Conservation (phyloP, 1,140 invertebrate genomes). For the Papilio aristodemus region DNA sequence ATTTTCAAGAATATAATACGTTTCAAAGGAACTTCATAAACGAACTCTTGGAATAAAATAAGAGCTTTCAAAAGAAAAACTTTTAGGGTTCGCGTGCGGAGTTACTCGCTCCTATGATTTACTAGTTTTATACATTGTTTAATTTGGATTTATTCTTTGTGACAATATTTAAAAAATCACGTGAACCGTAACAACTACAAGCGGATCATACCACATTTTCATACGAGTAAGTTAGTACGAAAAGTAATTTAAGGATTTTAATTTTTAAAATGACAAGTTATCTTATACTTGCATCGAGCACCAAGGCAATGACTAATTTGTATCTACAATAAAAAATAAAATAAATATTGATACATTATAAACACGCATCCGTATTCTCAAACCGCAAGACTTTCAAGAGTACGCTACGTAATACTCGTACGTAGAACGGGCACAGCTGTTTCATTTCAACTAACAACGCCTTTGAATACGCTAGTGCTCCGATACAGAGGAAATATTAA, state of each 20-base stretch:
- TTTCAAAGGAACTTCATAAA: not conserved
- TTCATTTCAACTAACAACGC: constrained; percentile 15
- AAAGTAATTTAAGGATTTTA: too few species aligned
- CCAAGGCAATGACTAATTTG: too few species aligned
- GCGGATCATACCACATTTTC: too few species aligned
- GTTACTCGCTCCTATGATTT: not conserved
- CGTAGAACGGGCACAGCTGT: not conserved
- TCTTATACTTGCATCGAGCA: too few species aligned
- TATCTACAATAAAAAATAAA: too few species aligned
- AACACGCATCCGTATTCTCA: not conserved
- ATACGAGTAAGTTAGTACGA: too few species aligned
- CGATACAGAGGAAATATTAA: constrained; percentile 22
- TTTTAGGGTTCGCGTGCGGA: constrained; percentile 1
- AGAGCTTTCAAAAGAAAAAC: constrained; percentile 28
- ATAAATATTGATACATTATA: not conserved
- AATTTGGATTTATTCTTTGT: too few species aligned
- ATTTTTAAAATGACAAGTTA: too few species aligned
- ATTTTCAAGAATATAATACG: constrained; percentile 5
- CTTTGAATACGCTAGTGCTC: constrained; percentile 13
- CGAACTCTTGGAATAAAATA: not conserved
- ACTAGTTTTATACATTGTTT: not conserved
- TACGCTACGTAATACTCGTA: not conserved
- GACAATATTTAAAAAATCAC: too few species aligned
- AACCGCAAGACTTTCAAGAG: not conserved
- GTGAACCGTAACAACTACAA: too few species aligned